Conservation (phyloP, 2,113 vertebrate genomes). For the Micronisus gabar region DNA sequence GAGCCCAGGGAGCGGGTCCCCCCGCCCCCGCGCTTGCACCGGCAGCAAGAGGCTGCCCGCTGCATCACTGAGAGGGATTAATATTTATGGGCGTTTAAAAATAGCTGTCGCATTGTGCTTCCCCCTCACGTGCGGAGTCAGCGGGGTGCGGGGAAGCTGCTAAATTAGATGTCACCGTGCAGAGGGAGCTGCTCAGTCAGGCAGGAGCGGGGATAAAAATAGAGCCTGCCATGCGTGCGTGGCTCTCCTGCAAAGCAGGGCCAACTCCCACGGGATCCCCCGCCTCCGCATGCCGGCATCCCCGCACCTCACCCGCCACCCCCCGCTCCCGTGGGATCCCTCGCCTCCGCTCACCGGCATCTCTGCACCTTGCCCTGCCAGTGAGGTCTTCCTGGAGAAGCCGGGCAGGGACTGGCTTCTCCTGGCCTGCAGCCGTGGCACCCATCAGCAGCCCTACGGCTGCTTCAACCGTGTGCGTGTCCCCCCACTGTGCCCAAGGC, state of each 20-base stretch:
- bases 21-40: not conserved
- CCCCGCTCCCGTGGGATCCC: not conserved
- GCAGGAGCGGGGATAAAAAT: constrained; percentile 60
- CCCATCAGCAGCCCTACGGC: rapidly evolving
- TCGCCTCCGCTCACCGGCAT: not conserved
- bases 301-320: not conserved
- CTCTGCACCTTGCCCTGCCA: not conserved
- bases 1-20: not conserved
- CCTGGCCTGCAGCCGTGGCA: rapidly evolving
- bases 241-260: constrained; percentile 19
- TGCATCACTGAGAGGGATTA: constrained; percentile 47
- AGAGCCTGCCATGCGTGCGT: constrained; percentile 16
- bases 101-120: constrained; percentile 65
- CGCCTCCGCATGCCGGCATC: not conserved
- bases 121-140: constrained; percentile 67
- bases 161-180: constrained; percentile 60
- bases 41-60: not conserved
- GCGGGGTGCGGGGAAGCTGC: constrained; percentile 66
- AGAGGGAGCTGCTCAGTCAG: constrained; percentile 50
- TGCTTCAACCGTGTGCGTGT: rapidly evolving
- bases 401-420: not conserved
- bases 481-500: not conserved
- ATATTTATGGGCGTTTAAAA: constrained; percentile 65
- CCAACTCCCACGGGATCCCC: constrained; percentile 35
- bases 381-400: not conserved